These are phyloP conservation scores for Lepidurus packardi DNA, from an alignment of 1,140 invertebrate genomes.

Conservation along the genomic window DNA sequence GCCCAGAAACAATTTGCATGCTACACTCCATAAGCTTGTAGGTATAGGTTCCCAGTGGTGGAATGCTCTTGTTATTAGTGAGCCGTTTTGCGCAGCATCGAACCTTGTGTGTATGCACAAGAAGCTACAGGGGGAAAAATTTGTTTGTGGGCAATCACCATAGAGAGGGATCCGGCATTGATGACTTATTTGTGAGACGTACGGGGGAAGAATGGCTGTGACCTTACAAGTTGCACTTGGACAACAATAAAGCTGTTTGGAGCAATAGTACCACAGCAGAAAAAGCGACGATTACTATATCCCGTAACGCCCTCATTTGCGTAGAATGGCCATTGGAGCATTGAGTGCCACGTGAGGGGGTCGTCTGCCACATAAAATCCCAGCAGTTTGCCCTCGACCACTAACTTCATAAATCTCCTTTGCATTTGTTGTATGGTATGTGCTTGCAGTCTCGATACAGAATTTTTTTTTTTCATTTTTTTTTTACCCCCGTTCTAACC, in stretches of 20 bases:
- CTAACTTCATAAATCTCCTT: slow-evolving; percentile 20
- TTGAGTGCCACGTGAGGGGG: slow-evolving; percentile 20
- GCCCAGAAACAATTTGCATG: slow-evolving; percentile 1
- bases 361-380: slow-evolving; percentile 14
- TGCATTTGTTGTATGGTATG: not conserved
- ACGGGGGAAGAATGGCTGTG: not conserved
- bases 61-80: not conserved
- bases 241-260: slow-evolving; percentile 19
- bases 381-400: slow-evolving; percentile 17
- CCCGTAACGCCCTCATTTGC: slow-evolving; percentile 17
- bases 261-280: not conserved
- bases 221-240: slow-evolving; percentile 2
- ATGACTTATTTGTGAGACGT: slow-evolving; percentile 15
- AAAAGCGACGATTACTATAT: slow-evolving; percentile 16
- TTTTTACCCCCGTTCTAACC: not conserved
- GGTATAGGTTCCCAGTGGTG: not conserved
- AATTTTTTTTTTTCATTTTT: not conserved
- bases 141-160: not conserved
- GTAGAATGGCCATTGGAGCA: slow-evolving; percentile 21
- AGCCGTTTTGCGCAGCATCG: not conserved
- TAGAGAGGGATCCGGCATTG: not conserved
- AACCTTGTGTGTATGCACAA: not conserved
- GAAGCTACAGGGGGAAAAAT: not conserved
- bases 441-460: not conserved
- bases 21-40: not conserved